These are phyloP conservation scores for Zalophus californianus DNA, from an alignment of 2,797 vertebrate genomes.

Conservation along the genomic window DNA sequence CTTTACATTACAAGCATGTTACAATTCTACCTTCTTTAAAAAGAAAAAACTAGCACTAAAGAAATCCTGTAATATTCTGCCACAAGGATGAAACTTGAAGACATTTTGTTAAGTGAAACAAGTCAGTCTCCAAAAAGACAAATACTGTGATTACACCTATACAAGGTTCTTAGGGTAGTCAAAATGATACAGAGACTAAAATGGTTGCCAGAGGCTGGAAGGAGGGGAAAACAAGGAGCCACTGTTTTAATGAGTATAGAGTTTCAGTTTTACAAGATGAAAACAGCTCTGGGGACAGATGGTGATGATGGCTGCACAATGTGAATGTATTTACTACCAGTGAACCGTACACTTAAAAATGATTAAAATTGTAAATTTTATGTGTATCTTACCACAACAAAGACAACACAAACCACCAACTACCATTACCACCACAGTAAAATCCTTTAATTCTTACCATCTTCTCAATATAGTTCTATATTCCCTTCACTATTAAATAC, in stretches of 20 bases:
- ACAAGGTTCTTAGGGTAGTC: neutral
- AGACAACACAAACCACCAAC: neutral
- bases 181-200: neutral
- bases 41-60: neutral
- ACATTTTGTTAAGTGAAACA: neutral
- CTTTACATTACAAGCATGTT: neutral
- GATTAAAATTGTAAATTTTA: neutral
- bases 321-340: neutral
- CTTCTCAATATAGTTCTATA: neutral
- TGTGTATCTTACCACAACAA: neutral
- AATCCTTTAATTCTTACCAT: neutral
- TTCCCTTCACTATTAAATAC: neutral
- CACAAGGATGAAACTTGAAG: neutral
- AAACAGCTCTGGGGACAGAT: neutral
- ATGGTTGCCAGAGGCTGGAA: neutral
- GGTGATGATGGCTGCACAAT: neutral
- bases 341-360: neutral
- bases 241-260: neutral
- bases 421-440: neutral
- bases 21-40: neutral
- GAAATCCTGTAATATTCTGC: neutral
- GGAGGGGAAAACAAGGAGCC: neutral
- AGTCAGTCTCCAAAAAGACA: neutral
- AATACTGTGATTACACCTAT: neutral
- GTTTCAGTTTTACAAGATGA: slow-evolving; percentile 7